Conservation (phyloP, 2,888 invertebrate species). For the Gerosis bhagava region DNA sequence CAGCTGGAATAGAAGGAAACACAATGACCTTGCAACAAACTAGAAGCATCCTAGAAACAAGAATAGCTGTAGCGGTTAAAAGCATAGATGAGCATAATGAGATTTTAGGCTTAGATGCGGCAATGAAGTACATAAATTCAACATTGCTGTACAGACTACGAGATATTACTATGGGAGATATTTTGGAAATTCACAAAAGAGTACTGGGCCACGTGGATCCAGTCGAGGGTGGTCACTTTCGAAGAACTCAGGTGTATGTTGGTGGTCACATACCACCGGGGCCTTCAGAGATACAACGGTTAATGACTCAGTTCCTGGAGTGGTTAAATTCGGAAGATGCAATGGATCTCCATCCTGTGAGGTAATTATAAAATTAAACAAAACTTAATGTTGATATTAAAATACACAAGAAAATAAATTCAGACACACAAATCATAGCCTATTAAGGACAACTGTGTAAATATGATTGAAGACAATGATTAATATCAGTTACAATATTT, state of each 20-base stretch:
- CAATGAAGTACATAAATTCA: slow-evolving; percentile 95
- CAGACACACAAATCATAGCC: too few relatives aligned
- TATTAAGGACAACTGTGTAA: too few relatives aligned
- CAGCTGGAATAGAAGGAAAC: slow-evolving; percentile 98
- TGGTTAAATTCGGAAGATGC: slow-evolving; percentile 97
- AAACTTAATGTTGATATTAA: too few relatives aligned
- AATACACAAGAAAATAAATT: too few relatives aligned
- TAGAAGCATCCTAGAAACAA: slow-evolving; percentile 94
- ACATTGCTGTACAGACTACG: slow-evolving; percentile 90
- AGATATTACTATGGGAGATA: slow-evolving; percentile 91
- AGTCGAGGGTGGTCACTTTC: slow-evolving; percentile 93
- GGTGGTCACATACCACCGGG: slow-evolving; percentile 97
- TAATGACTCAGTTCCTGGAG: slow-evolving; percentile 94
- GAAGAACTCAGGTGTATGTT: slow-evolving; percentile 96
- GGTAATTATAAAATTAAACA: too few relatives aligned
- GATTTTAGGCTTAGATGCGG: slow-evolving; percentile 96
- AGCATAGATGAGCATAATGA: slow-evolving; percentile 98
- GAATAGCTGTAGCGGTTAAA: slow-evolving; percentile 89
- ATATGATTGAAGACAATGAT: too few relatives aligned
- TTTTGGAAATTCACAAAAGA: slow-evolving; percentile 95
- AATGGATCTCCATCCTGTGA: slow-evolving; percentile 92
- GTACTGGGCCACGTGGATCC: slow-evolving; percentile 98
- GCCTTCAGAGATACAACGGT: slow-evolving; percentile 89
- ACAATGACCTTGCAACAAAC: slow-evolving; percentile 97
- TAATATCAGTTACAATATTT: too few relatives aligned